These are phyloP conservation scores for Tenodera sinensis DNA, from an alignment of 2,888 invertebrate species.

Conservation along the genomic window DNA sequence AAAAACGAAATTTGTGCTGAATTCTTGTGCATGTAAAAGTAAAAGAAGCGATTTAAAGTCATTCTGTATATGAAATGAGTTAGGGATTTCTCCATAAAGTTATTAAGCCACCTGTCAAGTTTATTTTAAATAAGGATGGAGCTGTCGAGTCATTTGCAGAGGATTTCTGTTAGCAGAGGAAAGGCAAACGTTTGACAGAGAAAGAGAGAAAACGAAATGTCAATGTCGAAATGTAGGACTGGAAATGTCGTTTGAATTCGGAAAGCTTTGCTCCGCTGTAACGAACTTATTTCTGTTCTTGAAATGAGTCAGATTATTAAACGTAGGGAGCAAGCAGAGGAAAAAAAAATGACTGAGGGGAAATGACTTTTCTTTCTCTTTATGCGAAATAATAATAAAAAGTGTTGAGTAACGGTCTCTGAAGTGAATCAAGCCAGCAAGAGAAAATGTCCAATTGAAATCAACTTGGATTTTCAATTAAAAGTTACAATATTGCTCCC, in stretches of 20 bases:
- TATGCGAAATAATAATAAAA: neutral
- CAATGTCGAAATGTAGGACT: conserved; percentile 3
- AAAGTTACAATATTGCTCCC: conserved; percentile 12
- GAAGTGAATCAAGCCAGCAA: neutral
- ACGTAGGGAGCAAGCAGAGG: neutral
- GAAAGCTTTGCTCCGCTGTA: neutral
- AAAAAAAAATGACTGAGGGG: neutral
- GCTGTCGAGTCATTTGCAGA: neutral
- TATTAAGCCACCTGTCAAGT: neutral
- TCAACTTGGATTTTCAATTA: conserved; percentile 17
- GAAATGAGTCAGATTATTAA: conserved; percentile 15
- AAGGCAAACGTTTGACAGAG: neutral
- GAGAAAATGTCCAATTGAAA: conserved; percentile 11
- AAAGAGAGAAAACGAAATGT: neutral
- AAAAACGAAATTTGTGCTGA: too few species aligned
- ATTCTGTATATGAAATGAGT: neutral
- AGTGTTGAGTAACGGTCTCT: neutral
- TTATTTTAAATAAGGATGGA: neutral
- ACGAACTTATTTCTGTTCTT: conserved; percentile 26
- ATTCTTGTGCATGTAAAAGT: neutral
- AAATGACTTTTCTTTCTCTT: conserved; percentile 8
- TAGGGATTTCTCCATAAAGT: neutral
- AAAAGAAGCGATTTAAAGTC: neutral
- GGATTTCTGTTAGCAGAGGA: neutral
- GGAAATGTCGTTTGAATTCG: conserved; percentile 4